These are phyloP conservation scores for Nyleta sp. DNA, from an alignment of 2,888 invertebrate species.

Conservation along the genomic window DNA sequence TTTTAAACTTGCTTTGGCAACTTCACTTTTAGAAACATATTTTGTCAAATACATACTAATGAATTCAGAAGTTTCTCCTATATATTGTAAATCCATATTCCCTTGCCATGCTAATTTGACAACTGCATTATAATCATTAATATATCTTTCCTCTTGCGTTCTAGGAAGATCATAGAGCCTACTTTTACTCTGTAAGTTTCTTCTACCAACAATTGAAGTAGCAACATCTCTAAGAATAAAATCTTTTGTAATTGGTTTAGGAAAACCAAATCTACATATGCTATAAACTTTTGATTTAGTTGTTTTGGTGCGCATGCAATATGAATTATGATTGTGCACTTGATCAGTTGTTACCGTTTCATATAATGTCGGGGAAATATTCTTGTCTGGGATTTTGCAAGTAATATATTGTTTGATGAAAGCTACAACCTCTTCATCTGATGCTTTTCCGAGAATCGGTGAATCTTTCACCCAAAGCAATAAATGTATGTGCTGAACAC, in stretches of 20 bases:
- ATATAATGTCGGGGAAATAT: slow-evolving; percentile 63
- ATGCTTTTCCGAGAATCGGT: slow-evolving; percentile 66
- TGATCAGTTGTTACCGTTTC: background rate
- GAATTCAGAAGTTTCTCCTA: slow-evolving; percentile 52
- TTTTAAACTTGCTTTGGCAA: background rate
- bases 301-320: background rate
- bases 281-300: background rate
- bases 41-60: slow-evolving; percentile 7
- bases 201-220: slow-evolving; percentile 70
- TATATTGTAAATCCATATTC: slow-evolving; percentile 72
- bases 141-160: slow-evolving; percentile 52
- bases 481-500: background rate
- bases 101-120: slow-evolving; percentile 72
- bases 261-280: slow-evolving; percentile 62
- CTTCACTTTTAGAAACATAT: slow-evolving; percentile 6
- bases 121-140: slow-evolving; percentile 66
- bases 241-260: slow-evolving; percentile 65
- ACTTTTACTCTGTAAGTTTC: slow-evolving; percentile 66
- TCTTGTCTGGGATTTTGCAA: slow-evolving; percentile 67
- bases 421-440: slow-evolving; percentile 67
- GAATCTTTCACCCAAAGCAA: slow-evolving; percentile 72
- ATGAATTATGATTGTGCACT: background rate
- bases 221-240: slow-evolving; percentile 67
- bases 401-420: slow-evolving; percentile 70
- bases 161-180: slow-evolving; percentile 72